A percentile compares a stretch with the other conserved stretches of the same genome.
These are phyloP conservation scores for Spodoptera littoralis DNA, from an alignment of 2,888 invertebrate species.

Conservation along the genomic window DNA sequence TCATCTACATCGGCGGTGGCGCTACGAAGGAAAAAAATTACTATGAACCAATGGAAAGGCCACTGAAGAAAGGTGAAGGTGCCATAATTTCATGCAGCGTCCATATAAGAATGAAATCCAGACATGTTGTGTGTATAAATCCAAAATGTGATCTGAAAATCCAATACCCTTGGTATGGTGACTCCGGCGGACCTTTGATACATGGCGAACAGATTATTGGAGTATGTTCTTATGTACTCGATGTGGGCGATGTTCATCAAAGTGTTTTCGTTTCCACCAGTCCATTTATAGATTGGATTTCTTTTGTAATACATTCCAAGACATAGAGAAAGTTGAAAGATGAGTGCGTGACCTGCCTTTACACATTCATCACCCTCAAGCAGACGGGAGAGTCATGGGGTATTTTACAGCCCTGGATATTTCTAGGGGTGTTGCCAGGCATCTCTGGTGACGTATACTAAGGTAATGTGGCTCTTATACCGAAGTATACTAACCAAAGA, in stretches of 20 bases:
- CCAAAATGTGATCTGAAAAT: not conserved
- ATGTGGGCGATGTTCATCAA: not conserved
- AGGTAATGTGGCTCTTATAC: too few species aligned
- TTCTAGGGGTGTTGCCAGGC: too few species aligned
- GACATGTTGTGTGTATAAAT: not conserved
- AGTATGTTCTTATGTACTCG: not conserved
- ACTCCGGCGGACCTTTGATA: slow-evolving; percentile 2
- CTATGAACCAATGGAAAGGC: too few species aligned
- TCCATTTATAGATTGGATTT: slow-evolving; percentile 1
- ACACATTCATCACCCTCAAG: not conserved
- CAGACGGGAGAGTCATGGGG: not conserved
- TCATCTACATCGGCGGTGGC: slow-evolving; percentile 1
- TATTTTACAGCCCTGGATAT: too few species aligned
- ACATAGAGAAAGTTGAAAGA: not conserved
- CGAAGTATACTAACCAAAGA: too few species aligned
- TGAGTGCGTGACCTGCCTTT: not conserved
- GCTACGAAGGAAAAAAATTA: not conserved
- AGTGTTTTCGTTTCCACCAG: not conserved
- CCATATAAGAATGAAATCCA: not conserved
- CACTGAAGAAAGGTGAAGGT: slow-evolving; percentile 1
- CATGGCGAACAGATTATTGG: not conserved
- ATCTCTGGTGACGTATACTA: too few species aligned
- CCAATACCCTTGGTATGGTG: not conserved
- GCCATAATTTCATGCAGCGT: not conserved
- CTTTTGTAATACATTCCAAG: not conserved